Conservation (phyloP, 2,888 invertebrate species). For the Danaus chrysippus region DNA sequence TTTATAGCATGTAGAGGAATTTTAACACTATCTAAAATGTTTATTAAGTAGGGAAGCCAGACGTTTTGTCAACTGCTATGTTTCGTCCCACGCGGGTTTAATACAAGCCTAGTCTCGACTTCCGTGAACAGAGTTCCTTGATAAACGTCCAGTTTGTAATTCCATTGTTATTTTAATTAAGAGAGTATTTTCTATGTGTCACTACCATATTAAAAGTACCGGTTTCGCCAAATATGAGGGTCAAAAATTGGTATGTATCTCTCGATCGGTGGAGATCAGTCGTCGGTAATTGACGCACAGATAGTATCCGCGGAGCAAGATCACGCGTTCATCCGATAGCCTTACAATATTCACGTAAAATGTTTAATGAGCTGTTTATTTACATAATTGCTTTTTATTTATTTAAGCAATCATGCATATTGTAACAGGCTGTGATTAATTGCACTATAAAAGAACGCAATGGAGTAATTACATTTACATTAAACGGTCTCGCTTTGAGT, state of each 20-base stretch:
- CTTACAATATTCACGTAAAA: conserved; percentile 66
- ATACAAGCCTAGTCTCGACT: conserved; percentile 50
- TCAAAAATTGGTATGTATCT: conserved; percentile 72
- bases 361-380: conserved; percentile 63
- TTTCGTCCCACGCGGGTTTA: conserved; percentile 57
- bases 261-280: conserved; percentile 59
- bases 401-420: conserved; percentile 36
- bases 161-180: conserved; percentile 4
- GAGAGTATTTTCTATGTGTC: conserved; percentile 1
- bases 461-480: conserved; percentile 37
- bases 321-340: conserved; percentile 68
- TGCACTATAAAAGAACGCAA: conserved; percentile 35
- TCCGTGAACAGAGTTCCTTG: conserved; percentile 28
- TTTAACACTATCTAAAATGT: conserved; percentile 23
- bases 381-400: conserved; percentile 58
- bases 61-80: conserved; percentile 34
- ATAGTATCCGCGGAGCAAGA: conserved; percentile 72
- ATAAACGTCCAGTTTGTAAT: conserved; percentile 17
- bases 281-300: conserved; percentile 74
- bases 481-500: conserved; percentile 31
- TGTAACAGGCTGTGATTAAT: conserved; percentile 34
- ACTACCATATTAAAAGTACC: conserved; percentile 29
- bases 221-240: conserved; percentile 48
- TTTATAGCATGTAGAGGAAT: conserved; percentile 15
- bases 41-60: conserved; percentile 15